Evolutionary conservation across 1,140 invertebrate species (phyloP).

Genomic region (Heliconius himera): DNA sequence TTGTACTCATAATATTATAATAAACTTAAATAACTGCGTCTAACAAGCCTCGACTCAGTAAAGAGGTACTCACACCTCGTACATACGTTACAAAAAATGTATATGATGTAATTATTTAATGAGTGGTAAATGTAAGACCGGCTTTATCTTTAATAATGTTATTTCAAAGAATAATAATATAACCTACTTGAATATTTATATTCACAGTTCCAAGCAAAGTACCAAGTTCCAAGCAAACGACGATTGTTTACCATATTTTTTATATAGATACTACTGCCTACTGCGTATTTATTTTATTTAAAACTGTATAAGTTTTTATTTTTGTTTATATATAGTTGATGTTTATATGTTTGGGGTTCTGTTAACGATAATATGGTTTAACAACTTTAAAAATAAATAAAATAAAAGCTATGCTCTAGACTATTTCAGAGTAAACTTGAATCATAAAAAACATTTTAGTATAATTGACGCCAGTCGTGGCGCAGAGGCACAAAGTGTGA

Average conservation of each 20-base stretch:
- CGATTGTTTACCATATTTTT: slow-evolving; percentile 1
- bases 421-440: too few species aligned
- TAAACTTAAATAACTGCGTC: background rate
- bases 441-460: too few species aligned
- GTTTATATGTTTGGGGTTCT: background rate
- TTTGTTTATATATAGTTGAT: background rate
- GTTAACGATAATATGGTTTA: background rate
- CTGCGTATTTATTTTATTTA: background rate
- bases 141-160: background rate
- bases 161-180: slow-evolving; percentile 3
- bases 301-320: background rate
- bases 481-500: too few species aligned
- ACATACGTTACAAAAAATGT: background rate
- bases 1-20: background rate
- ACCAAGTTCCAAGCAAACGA: background rate
- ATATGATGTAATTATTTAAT: slow-evolving; percentile 9
- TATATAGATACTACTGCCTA: background rate
- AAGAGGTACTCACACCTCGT: background rate
- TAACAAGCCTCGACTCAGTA: background rate
- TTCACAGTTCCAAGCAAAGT: background rate
- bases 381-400: background rate
- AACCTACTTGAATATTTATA: slow-evolving; percentile 10
- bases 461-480: too few species aligned
- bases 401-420: too few species aligned
- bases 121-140: background rate